Base-by-base conservation (phyloP, 2,888 invertebrate species). In the Perizoma flavofasciatum region DNA sequence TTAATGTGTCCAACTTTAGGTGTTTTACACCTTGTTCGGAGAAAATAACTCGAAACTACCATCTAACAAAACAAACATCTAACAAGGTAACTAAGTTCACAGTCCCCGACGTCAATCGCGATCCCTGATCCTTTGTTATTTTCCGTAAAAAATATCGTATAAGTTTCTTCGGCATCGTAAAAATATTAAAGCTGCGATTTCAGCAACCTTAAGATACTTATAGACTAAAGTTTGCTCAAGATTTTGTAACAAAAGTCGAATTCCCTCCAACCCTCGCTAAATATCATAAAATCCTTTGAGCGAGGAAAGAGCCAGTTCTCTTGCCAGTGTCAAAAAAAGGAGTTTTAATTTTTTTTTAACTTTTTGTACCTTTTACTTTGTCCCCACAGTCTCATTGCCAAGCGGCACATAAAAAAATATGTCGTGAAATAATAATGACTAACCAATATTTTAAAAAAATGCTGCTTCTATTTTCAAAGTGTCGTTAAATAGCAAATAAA, bases 111-210 rank as follows among this genome's bases (percentile, higher is more conserved):
- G 64, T 64, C 65, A 66, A 69, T 67, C 55, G 59, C 49, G 63
- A 65, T 50, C 50, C 55, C 54, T 61, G 63, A 67, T 69, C 65
- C 65, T 61, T 66, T 65, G 64, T 68, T 68, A 61, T 68, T 67
- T 65, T 55, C 48, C 56, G 51, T 32, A 49, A 57, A 61, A 69
- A 67, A 65, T 64, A 64, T 54, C 65, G 55, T 58, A 61, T 60
- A 67, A 66, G 60, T 69, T 67, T 69, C 49, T 22, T 50, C 55
- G 32, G 40, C 52, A 65, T 67, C 63, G 65, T 65, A 60, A 67
- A 68, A 60, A 68, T 52, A 63, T 59, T 65, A 63, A 61, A 59
- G 59, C 61, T 49, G 34, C 48, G 65, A 61, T 65, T 65, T 61
- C 34, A 22, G 37, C 44, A 48, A 37, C 35, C 44, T 55, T 57